Evolutionary conservation across 2,797 vertebrate genomes (phyloP), one percentile per base, ranked within the genome.

Genomic region (Protosalanx chinensis): DNA sequence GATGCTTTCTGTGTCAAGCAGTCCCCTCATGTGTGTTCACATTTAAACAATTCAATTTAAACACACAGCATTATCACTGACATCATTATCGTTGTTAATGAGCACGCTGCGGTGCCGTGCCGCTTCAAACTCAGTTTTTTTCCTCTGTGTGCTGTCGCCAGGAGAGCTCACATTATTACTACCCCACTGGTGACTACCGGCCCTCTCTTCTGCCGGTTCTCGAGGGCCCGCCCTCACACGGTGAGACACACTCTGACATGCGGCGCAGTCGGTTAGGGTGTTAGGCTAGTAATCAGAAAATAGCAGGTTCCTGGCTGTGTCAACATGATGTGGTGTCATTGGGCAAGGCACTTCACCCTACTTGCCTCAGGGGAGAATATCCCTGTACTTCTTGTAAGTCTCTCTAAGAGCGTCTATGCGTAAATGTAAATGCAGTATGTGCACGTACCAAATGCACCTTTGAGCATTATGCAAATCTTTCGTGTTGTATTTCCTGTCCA

Each of bases 111-210:
- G 67, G 82, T 15, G 2, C 35, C 13, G 20, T 65, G 16, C 29
- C 32, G 4, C 30, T 81, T 56, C 4, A 66, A 57, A 77, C 41
- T 46, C 51, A 64, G 51, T 67, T 72, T 20, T 78, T 72, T 20
- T 78, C 32, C 12, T 81, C 74, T 79, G 10, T 46, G 2, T 13
- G 41, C 35, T 57, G 51, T 64, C 16, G 78, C 82, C 82, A 91
- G 89, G 90, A 89, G 79, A 64, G 82, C 62, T 72, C 78, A 73
- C 86, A 86, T 81, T 88, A 88, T 86, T 89, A 91, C 78, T 88
- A 91, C 74, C 88, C 90, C 35, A 78, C 76, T 2, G 70, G 75
- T 68, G 81, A 82, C 74, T 90, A 86, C 82, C 79, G 41, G 53
- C 81, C 80, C 8, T 80, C 85, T 41, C 82, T 92, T 58, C 78